phyloP scores from a whole-genome alignment of 2,113 vertebrate species.

The Bungarus multicinctus region DNA sequence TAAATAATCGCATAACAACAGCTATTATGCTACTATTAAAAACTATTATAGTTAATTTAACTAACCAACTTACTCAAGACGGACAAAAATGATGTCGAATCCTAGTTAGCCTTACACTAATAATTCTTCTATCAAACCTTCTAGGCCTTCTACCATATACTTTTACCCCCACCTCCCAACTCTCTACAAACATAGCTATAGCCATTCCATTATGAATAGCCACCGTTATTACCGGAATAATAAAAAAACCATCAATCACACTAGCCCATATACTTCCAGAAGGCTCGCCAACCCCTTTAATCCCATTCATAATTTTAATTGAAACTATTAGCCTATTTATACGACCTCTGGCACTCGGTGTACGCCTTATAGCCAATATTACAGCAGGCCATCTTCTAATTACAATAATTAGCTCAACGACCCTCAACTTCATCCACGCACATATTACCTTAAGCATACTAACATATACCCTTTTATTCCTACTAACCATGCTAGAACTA shows the following conservation, averaged over 20 bases:
- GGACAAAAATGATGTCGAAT: background rate
- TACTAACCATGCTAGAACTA: too few species aligned
- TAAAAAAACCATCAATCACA: background rate
- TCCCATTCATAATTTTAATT: too few species aligned
- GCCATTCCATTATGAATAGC: background rate
- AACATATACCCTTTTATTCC: too few species aligned
- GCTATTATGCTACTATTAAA: rapidly evolving
- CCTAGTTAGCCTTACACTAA: rapidly evolving
- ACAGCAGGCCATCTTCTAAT: too few species aligned
- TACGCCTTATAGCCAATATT: too few species aligned
- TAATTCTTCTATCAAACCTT: rapidly evolving
- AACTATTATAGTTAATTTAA: rapidly evolving
- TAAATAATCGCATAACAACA: too few species aligned
- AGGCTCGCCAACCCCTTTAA: background rate
- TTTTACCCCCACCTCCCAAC: background rate
- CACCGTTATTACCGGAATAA: background rate
- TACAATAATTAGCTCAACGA: too few species aligned
- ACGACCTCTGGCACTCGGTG: too few species aligned
- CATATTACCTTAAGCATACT: too few species aligned
- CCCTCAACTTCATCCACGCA: too few species aligned
- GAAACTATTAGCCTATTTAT: too few species aligned
- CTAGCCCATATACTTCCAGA: background rate
- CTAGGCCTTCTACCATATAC: rapidly evolving
- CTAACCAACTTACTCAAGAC: rapidly evolving
- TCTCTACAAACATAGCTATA: background rate